These are phyloP conservation scores for Spongia lamella DNA, from an alignment of 37 sponge, comb jelly and placozoan species.

Conservation along the genomic window DNA sequence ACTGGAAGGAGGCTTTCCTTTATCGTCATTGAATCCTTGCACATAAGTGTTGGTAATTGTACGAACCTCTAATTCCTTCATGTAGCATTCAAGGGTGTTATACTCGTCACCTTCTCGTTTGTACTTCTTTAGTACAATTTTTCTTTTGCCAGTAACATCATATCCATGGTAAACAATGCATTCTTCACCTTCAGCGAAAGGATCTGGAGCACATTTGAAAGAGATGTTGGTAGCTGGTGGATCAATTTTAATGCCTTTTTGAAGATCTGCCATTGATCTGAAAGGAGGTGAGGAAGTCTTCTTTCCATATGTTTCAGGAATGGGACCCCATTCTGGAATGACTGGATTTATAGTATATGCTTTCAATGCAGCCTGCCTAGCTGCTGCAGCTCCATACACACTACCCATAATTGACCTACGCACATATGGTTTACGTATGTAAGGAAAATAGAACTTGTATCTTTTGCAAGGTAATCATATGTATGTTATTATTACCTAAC, in stretches of 20 bases:
- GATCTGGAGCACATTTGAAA: too few relatives aligned
- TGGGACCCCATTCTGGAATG: conserved; percentile 51
- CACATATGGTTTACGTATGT: too few relatives aligned
- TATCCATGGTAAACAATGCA: too few relatives aligned
- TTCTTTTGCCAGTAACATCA: too few relatives aligned
- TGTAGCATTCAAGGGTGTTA: too few relatives aligned
- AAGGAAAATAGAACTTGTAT: too few relatives aligned
- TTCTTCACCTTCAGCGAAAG: too few relatives aligned
- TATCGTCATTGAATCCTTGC: conserved; percentile 50
- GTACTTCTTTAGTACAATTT: conserved; percentile 52
- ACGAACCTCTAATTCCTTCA: too few relatives aligned
- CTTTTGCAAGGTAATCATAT: too few relatives aligned
- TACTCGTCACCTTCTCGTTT: conserved; percentile 6
- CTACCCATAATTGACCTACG: conserved; percentile 48
- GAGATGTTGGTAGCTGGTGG: conserved; percentile 45
- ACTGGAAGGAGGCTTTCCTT: conserved; percentile 21
- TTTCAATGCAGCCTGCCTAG: conserved; percentile 12
- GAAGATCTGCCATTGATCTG: too few relatives aligned
- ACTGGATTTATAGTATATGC: conserved; percentile 20
- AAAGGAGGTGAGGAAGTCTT: conserved; percentile 62
- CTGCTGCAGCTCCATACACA: conserved; percentile 26
- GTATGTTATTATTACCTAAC: too few relatives aligned
- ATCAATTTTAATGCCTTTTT: conserved; percentile 43
- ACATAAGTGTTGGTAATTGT: conserved; percentile 48
- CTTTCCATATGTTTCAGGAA: conserved; percentile 18